These are phyloP conservation scores for Goniozus legneri DNA, from an alignment of 1,140 invertebrate genomes.

Conservation along the genomic window DNA sequence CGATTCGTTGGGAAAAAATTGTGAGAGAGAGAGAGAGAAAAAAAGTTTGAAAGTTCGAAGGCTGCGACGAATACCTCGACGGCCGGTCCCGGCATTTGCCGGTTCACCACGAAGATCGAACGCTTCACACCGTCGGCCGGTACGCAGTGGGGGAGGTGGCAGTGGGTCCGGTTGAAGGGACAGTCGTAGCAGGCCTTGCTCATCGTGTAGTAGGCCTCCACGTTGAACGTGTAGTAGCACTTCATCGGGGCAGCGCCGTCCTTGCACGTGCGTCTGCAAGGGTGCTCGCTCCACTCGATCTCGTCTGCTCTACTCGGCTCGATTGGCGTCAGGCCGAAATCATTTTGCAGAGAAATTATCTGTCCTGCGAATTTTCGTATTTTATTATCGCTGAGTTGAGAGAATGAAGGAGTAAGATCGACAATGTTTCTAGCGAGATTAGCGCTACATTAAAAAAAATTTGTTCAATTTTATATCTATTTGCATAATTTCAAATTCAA, in stretches of 20 bases:
- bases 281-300: constrained; percentile 31
- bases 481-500: no score
- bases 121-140: constrained; percentile 75
- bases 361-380: no score
- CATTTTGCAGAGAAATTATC: constrained; percentile 7
- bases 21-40: not conserved
- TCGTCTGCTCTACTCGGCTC: constrained; percentile 14
- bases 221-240: constrained; percentile 67
- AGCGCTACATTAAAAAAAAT: no score
- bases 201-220: constrained; percentile 80
- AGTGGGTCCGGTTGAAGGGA: constrained; percentile 73
- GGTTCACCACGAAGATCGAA: constrained; percentile 74
- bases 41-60: not conserved
- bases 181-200: constrained; percentile 86
- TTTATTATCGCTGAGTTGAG: no score
- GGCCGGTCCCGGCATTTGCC: constrained; percentile 80
- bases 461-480: no score
- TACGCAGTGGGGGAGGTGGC: constrained; percentile 74
- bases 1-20: not conserved
- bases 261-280: constrained; percentile 58
- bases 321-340: constrained; percentile 6
- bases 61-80: constrained; percentile 76
- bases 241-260: constrained; percentile 58
- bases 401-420: no score
- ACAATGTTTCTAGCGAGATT: no score